Conservation (phyloP, 2,888 invertebrate genomes). For the Lasiommata megera region DNA sequence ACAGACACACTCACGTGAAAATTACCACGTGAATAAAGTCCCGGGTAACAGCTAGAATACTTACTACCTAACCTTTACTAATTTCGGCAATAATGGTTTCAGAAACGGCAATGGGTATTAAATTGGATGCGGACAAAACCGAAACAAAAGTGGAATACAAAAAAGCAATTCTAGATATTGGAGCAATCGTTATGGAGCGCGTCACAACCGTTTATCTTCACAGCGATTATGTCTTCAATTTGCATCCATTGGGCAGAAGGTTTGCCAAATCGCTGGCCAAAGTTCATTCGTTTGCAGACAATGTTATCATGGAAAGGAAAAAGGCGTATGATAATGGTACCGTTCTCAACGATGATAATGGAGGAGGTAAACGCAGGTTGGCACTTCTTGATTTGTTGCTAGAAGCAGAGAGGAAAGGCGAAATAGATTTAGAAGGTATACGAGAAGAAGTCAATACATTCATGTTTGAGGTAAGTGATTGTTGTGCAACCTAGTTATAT, state of each 20-base stretch:
- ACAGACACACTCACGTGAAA: too few relatives aligned
- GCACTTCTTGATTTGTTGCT: conserved; percentile 85
- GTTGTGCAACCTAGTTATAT: background rate
- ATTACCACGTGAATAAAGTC: too few relatives aligned
- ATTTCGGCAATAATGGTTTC: too few relatives aligned
- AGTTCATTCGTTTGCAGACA: conserved; percentile 78
- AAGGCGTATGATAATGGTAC: conserved; percentile 30
- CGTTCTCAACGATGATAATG: conserved; percentile 13
- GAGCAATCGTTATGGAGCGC: conserved; percentile 45
- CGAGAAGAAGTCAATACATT: conserved; percentile 88
- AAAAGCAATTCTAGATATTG: conserved; percentile 67
- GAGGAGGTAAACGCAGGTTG: conserved; percentile 68
- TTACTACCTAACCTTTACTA: too few relatives aligned
- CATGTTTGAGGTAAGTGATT: conserved; percentile 83
- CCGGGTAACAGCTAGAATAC: too few relatives aligned
- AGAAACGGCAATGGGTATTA: conserved; percentile 84
- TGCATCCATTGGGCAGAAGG: conserved; percentile 43
- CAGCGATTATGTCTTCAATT: conserved; percentile 70
- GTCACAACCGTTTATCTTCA: conserved; percentile 80
- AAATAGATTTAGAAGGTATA: conserved; percentile 83
- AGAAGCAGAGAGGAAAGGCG: conserved; percentile 79
- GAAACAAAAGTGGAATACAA: conserved; percentile 69
- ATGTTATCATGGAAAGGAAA: conserved; percentile 76
- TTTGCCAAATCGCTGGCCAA: conserved; percentile 68
- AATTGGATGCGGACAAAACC: conserved; percentile 64